Evolutionary conservation across 2,888 invertebrate genomes (phyloP).

Genomic region (Tipula lateralis): DNA sequence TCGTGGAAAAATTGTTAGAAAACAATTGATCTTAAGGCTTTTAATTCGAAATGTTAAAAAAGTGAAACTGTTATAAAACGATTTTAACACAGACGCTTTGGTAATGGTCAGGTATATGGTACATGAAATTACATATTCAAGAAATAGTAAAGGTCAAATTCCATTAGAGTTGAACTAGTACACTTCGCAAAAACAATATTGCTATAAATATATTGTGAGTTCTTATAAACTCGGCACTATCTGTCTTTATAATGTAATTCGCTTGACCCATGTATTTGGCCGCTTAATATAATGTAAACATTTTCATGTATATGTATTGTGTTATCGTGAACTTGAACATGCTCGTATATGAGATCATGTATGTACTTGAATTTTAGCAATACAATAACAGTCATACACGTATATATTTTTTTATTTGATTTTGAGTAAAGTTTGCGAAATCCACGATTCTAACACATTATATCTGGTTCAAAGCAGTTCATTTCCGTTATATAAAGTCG

Average conservation of each 20-base stretch:
- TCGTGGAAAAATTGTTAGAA: not conserved
- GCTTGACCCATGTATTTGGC: not conserved
- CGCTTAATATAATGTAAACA: not conserved
- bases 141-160: not conserved
- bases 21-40: not conserved
- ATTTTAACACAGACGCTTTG: not conserved
- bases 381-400: not conserved
- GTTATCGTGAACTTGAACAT: not conserved
- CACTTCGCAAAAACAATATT: not conserved
- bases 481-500: too few relatives aligned
- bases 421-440: too few relatives aligned
- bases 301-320: not conserved
- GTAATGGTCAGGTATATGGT: not conserved
- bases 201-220: not conserved
- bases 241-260: not conserved
- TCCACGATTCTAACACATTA: not conserved
- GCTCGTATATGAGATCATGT: not conserved
- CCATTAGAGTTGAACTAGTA: not conserved
- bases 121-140: not conserved
- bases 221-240: not conserved
- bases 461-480: too few relatives aligned
- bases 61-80: not conserved
- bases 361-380: not conserved
- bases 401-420: too few relatives aligned
- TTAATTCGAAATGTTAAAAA: not conserved